A percentile compares a stretch with the other conserved stretches of the same genome.
Conservation (phyloP, 1,140 invertebrate genomes). For the Bombus waltoni region DNA sequence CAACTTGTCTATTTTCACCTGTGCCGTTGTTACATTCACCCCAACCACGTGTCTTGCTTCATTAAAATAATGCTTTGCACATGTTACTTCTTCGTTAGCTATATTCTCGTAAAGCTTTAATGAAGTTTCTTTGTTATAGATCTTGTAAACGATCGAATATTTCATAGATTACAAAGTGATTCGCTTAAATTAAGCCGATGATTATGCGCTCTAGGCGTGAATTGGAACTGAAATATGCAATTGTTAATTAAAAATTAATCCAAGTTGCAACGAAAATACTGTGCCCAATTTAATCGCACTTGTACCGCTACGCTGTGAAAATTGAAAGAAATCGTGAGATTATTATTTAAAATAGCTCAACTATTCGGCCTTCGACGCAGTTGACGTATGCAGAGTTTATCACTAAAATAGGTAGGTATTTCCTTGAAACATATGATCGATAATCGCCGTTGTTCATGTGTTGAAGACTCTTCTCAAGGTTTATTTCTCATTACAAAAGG, state of each 20-base stretch:
- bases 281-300: neutral
- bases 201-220: neutral
- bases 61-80: neutral
- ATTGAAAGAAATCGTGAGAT: neutral
- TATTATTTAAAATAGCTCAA: neutral
- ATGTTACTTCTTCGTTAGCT: neutral
- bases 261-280: neutral
- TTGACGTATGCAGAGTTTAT: constrained; percentile 26
- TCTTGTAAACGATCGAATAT: neutral
- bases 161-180: neutral
- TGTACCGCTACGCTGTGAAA: neutral
- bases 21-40: constrained; percentile 41
- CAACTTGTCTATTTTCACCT: constrained; percentile 48
- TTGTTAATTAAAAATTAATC: neutral
- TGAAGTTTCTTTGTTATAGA: too few species aligned
- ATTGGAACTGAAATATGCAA: neutral
- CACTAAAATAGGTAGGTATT: neutral
- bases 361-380: neutral
- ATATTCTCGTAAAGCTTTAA: constrained; percentile 14
- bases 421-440: constrained; percentile 1
- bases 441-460: neutral
- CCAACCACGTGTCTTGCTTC: constrained; percentile 7
- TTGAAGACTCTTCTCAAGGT: neutral
- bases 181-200: too few species aligned
- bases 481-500: neutral